Percentiles rank a stretch among this genome's conserved stretches.
phyloP scores from a whole-genome alignment of 2,113 vertebrate genomes.

The Phyllostomus discolor region DNA sequence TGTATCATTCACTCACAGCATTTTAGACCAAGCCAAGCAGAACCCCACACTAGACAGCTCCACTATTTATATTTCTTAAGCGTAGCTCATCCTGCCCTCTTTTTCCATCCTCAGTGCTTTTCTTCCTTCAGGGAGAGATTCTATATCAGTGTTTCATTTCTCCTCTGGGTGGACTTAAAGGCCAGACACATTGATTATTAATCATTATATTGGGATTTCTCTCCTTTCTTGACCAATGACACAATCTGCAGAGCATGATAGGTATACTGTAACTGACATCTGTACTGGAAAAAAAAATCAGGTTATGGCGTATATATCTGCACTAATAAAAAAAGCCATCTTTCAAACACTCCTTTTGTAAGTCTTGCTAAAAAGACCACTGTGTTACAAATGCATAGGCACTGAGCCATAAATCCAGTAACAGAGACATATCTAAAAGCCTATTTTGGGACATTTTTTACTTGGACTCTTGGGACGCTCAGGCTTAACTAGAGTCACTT shows the following conservation, averaged over 20 bases:
- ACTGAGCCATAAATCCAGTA: constrained; percentile 66
- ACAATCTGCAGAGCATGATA: constrained; percentile 77
- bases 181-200: constrained; percentile 85
- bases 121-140: constrained; percentile 76
- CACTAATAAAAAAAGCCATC: constrained; percentile 83
- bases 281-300: constrained; percentile 76
- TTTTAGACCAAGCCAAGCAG: constrained; percentile 61
- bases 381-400: constrained; percentile 70
- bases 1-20: constrained; percentile 63
- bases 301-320: constrained; percentile 78
- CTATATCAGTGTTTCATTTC: constrained; percentile 74
- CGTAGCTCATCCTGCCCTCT: constrained; percentile 36
- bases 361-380: constrained; percentile 76
- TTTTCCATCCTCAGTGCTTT: constrained; percentile 68
- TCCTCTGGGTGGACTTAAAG: constrained; percentile 78
- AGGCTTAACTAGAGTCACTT: constrained; percentile 53
- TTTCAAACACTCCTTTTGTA: constrained; percentile 79
- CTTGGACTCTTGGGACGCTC: constrained; percentile 51
- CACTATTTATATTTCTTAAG: constrained; percentile 65
- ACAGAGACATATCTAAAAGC: constrained; percentile 59
- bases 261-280: constrained; percentile 82
- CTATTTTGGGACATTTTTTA: constrained; percentile 67
- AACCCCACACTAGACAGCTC: constrained; percentile 31
- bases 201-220: constrained; percentile 79
- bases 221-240: constrained; percentile 79